A percentile compares a stretch with the other conserved stretches of the same genome.
These are phyloP conservation scores for Ormyrus labotus DNA, from an alignment of 2,888 invertebrate species.

Conservation along the genomic window DNA sequence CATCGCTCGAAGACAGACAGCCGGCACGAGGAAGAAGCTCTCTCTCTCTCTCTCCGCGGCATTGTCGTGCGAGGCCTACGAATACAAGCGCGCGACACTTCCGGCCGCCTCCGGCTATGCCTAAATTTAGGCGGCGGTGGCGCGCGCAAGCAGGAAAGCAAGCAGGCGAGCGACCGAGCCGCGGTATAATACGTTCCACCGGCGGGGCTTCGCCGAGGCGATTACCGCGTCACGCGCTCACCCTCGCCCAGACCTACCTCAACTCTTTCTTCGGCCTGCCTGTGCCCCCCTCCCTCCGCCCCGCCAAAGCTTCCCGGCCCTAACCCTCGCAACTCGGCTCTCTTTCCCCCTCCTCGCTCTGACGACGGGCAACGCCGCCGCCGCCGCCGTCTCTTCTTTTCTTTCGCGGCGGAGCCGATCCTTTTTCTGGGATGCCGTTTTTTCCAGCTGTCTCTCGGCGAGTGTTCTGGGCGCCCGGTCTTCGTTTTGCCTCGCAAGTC, in stretches of 20 bases:
- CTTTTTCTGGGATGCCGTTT: neutral
- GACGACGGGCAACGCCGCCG: neutral
- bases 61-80: conserved; percentile 17
- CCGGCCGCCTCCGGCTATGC: conserved; percentile 44
- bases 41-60: neutral
- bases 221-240: conserved; percentile 17
- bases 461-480: neutral
- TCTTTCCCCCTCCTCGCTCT: neutral
- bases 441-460: neutral
- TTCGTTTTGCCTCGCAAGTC: neutral
- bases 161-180: neutral
- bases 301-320: neutral
- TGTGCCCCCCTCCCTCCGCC: conserved; percentile 39
- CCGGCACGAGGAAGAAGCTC: conserved; percentile 1
- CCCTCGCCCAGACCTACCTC: conserved; percentile 68
- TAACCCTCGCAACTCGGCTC: conserved; percentile 37
- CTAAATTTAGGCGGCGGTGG: conserved; percentile 55
- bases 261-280: conserved; percentile 67
- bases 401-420: too few relatives aligned
- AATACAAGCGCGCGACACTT: conserved; percentile 20
- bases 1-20: conserved; percentile 25
- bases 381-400: neutral
- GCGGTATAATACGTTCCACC: neutral
- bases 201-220: too few relatives aligned
- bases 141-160: neutral